Evolutionary conservation across 2,888 invertebrate species (phyloP), one percentile per base, ranked within the genome.

Genomic region (Chrysotoxum bicinctum): DNA sequence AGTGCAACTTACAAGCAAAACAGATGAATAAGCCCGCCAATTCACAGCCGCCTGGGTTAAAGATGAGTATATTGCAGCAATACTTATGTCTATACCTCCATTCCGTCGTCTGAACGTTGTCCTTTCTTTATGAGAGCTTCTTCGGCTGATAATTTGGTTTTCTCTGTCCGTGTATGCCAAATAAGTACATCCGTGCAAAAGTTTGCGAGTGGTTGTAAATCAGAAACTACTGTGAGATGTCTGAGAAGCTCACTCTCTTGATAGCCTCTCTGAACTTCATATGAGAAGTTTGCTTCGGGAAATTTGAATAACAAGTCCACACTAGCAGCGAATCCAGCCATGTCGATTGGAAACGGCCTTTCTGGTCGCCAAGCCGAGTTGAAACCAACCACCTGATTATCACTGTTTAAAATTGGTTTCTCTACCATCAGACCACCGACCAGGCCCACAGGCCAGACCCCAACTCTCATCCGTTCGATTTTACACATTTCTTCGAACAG

Each of bases 121-220:
- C 94, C 94, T 83, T 92, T 92, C 72, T 93, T 93, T 54, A 89
- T 87, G 88, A 93, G 90, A 89, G 94, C 90, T 89, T 92, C 93
- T 92, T 97, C 96, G 90, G 96, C 93, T 88, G 93, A 93, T 73
- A 98, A 93, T 58, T 95, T 94, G 0, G 98, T 96, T 88, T 95
- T 95, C 91, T 98, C 98, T 0, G 99, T 99, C 89, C 99, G 94
- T 3, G 99, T 99, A 90, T 99, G 99, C 99, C 99, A 99, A 0
- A 99, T 99, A 85, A 97, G 95, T n/a, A 99, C 96, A 93, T 98
- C 97, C 0, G 96, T 96, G 89, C 99, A 99, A 88, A 95, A 94
- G 87, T 97, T 96, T 0, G 98, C 99, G 83, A 97, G 93, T 0
- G 99, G 98, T 91, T 99, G 99, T 69, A 99, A 91, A 58, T 98